Conservation (phyloP, 2,888 invertebrate species). For the Campoletis raptor region DNA sequence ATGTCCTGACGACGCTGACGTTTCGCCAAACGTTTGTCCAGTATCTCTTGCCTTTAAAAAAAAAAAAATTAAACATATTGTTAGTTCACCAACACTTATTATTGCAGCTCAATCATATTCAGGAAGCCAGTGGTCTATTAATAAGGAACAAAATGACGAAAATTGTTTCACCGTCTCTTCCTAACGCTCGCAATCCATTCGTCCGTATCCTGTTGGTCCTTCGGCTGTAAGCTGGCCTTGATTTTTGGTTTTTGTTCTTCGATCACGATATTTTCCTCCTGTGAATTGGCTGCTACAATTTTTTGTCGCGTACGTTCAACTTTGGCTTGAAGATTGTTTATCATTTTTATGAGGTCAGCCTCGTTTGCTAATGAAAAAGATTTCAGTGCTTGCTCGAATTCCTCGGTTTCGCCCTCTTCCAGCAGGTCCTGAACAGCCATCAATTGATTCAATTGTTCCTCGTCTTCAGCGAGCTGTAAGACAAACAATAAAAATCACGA, state of each 20-base stretch:
- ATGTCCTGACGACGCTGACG: slow-evolving; percentile 94
- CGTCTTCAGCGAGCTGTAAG: slow-evolving; percentile 91
- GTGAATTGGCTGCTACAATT: slow-evolving; percentile 89
- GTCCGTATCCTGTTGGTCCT: slow-evolving; percentile 86
- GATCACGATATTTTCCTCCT: slow-evolving; percentile 87
- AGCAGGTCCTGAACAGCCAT: slow-evolving; percentile 91
- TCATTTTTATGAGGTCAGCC: slow-evolving; percentile 92
- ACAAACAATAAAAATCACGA: neutral
- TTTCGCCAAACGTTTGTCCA: slow-evolving; percentile 90
- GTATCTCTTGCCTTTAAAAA: slow-evolving; percentile 89
- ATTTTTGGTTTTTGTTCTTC: slow-evolving; percentile 86
- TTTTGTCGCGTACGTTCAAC: slow-evolving; percentile 93
- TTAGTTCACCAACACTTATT: neutral
- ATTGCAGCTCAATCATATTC: neutral
- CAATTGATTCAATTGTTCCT: slow-evolving; percentile 93
- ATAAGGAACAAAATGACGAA: slow-evolving; percentile 12
- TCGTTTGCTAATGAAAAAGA: slow-evolving; percentile 91
- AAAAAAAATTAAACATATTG: neutral
- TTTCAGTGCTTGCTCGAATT: slow-evolving; percentile 90
- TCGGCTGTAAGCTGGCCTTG: slow-evolving; percentile 83
- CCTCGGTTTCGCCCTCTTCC: slow-evolving; percentile 91
- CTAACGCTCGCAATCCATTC: slow-evolving; percentile 87
- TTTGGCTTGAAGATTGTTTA: slow-evolving; percentile 89
- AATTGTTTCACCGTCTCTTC: slow-evolving; percentile 87
- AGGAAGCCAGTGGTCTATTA: neutral